Base-by-base conservation (phyloP, 2,797 vertebrate species). In the Hydrophis major region DNA sequence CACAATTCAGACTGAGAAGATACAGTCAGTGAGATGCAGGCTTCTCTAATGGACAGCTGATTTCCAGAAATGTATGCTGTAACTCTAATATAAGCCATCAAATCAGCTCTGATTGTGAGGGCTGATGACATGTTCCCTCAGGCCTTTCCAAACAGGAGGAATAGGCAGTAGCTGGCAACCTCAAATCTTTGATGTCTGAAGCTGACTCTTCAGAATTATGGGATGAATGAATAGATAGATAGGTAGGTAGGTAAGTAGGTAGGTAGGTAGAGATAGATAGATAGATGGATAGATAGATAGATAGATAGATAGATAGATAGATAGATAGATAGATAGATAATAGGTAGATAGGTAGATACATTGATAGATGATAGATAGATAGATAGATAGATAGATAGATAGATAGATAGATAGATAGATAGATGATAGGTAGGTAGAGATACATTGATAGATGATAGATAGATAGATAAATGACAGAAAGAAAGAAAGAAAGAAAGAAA, bases 281-380 rank as follows among this genome's bases (percentile, higher is more conserved):
- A 28, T 1, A 28, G 25, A 28, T 1, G 4, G 61, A 28, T 0
- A 61, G 60, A 27, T 10, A 25, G 16, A 57, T 57, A 57, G 56
- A 12, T 57, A 18, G 56, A 57, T 57, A 55, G 61, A 12, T 2
- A 28, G 61, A 28, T 1, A 28, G 61, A 4, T 0, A 28, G 61
- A 28, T 1, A 28, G n/a, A n/a, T 1, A 12, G 61, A 28, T 0
- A 61, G 60, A 27, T 10, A 25, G 22, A 57, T 57, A 2, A 37
- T 37, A 37, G 37, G 2, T 42, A 42, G 42, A 42, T 42, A 42
- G 55, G 1, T 1, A 56, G 55, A 4, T 4, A 56, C 27, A 4
- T 2, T 13, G 61, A 28, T 1, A 28, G 61, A 4, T 0, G 61
- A 4, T 2, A 28, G 61, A 28, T 1, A 28, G 61, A 4, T 0